Base-by-base conservation (phyloP, 2,797 vertebrate species). In the Hapalemur alaotrensis region DNA sequence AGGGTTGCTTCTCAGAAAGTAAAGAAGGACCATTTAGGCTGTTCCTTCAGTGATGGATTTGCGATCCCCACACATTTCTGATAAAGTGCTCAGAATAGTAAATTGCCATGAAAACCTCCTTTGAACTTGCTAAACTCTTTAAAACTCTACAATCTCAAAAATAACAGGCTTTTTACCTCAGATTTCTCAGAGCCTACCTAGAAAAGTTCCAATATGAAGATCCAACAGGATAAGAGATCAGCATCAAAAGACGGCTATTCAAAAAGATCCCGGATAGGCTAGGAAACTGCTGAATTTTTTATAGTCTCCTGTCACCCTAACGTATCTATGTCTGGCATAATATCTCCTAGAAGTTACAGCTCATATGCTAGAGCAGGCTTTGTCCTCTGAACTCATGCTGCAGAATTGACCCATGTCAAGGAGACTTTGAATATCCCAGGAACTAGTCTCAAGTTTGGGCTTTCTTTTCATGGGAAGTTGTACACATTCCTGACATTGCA, bases 11-110 rank as follows among this genome's bases (percentile, higher is more conserved):
- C n/a, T 92, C 81, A 94, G 59, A 52, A 92, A 90, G 69, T 30
- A 85, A 95, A 95, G 57, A 22, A 87, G 18, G 48, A 22, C 46
- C 41, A 72, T 72, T 92, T 52, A 95, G 73, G n/a, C 72, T 93
- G 0, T 65, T 88, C 52, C 41, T 95, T 95, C 50, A 38, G 54
- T 89, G 89, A 95, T 48, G 54, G 41, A 89, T 93, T 82, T 80
- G 25, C 4, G 6, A 94, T 67, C n/a, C 35, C 48, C 65, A 79
- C 1, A 1, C 81, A 0, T 61, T 88, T 97, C 80, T 90, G 76
- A 92, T 96, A 87, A 95, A 93, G 72, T 22, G 32, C 54, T 76
- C 41, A 67, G 76, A 93, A 93, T 86, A 94, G 32, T 95, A 95
- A 92, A 95, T 90, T 87, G 52, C 83, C 43, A 76, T 18, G 22